phyloP scores from a whole-genome alignment of 2,888 invertebrate species.

The Chloroclysta siterata region DNA sequence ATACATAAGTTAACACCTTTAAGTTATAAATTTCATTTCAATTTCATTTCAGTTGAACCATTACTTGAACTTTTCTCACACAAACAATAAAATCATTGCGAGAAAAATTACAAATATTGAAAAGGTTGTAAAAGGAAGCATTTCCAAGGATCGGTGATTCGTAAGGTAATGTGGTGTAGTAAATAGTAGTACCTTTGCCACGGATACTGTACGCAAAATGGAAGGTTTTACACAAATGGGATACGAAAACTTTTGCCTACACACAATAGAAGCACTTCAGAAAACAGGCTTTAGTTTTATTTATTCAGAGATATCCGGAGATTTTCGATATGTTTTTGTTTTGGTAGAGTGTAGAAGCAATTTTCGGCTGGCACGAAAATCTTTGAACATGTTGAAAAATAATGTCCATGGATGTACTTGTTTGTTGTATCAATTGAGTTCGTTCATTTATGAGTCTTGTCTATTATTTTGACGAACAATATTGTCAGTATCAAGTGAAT shows the following conservation, averaged over 20 bases:
- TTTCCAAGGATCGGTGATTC: conserved; percentile 26
- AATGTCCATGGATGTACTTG: too few relatives aligned
- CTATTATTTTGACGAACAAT: too few relatives aligned
- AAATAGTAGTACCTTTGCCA: conserved; percentile 1
- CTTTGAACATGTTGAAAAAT: too few relatives aligned
- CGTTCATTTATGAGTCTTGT: too few relatives aligned
- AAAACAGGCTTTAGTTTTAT: conserved; percentile 1
- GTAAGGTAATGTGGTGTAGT: conserved; percentile 32
- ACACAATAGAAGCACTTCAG: background rate
- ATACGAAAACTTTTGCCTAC: conserved; percentile 12
- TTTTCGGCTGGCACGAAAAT: too few relatives aligned
- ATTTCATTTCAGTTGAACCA: too few relatives aligned
- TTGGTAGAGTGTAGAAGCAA: background rate
- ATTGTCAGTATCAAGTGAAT: too few relatives aligned
- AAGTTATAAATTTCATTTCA: too few relatives aligned
- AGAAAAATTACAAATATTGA: conserved; percentile 17
- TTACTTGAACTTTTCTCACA: too few relatives aligned
- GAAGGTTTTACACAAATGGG: conserved; percentile 24
- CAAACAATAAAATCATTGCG: background rate
- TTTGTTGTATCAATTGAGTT: too few relatives aligned
- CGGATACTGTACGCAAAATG: background rate
- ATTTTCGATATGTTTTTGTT: background rate
- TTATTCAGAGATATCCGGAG: conserved; percentile 3
- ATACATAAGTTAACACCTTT: too few relatives aligned
- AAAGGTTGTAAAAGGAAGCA: conserved; percentile 20